phyloP scores from a whole-genome alignment of 2,888 invertebrate genomes.

The Nycteola revayana region DNA sequence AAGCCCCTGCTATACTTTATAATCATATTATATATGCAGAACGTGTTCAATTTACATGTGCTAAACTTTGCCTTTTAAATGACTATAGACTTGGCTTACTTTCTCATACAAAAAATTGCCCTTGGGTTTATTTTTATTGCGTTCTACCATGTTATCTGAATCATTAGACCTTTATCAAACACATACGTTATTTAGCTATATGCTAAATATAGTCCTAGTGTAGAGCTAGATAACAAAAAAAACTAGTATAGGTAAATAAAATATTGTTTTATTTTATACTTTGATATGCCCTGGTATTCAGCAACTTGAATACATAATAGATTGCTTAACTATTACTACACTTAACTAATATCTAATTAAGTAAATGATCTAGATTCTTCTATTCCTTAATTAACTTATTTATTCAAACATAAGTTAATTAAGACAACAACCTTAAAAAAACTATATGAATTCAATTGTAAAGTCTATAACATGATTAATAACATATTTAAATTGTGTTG shows the following conservation, averaged over 20 bases:
- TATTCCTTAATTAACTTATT: too few relatives aligned
- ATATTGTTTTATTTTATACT: too few relatives aligned
- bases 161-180: conserved; percentile 15
- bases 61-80: conserved; percentile 8
- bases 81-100: conserved; percentile 2
- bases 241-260: too few relatives aligned
- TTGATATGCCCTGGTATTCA: too few relatives aligned
- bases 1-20: conserved; percentile 42
- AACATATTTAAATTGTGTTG: too few relatives aligned
- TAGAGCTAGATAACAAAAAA: too few relatives aligned
- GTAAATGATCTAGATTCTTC: too few relatives aligned
- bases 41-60: conserved; percentile 31
- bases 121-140: conserved; percentile 27
- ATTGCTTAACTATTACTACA: conserved; percentile 2
- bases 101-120: conserved; percentile 10
- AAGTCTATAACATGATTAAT: too few relatives aligned
- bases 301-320: not conserved
- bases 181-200: conserved; percentile 5
- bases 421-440: too few relatives aligned
- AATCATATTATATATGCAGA: conserved; percentile 45
- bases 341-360: conserved; percentile 3
- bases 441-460: too few relatives aligned
- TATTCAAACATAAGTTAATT: too few relatives aligned
- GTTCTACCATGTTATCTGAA: conserved; percentile 21
- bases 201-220: not conserved